Percentiles rank a stretch among this genome's conserved stretches.
Evolutionary conservation across 2,797 vertebrate species (phyloP).

Genomic region (Gambusia yucatana): DNA sequence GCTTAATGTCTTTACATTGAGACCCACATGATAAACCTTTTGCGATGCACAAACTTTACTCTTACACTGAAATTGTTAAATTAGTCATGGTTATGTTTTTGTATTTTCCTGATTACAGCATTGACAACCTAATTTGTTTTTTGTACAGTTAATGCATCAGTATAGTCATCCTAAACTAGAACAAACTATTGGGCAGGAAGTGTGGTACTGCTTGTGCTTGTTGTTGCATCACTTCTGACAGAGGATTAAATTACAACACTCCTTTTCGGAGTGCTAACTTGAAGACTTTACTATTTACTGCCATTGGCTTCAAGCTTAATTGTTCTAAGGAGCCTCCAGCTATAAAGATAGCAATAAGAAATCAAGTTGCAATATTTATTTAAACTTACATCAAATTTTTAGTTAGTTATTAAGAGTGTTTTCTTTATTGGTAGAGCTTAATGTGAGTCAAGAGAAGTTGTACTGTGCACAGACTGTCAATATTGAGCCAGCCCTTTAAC

Average conservation of each 20-base stretch:
- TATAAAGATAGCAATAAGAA: not conserved
- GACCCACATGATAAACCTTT: not conserved
- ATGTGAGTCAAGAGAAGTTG: not conserved
- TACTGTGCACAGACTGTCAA: not conserved
- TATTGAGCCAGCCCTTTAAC: constrained; percentile 24
- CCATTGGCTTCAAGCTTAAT: not conserved
- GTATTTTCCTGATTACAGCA: not conserved
- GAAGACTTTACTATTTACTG: not conserved
- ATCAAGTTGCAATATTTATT: not conserved
- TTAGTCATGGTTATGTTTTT: not conserved
- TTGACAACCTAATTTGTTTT: not conserved
- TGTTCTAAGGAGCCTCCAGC: not conserved
- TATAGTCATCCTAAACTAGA: not conserved
- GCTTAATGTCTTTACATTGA: not conserved
- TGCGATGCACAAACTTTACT: not conserved
- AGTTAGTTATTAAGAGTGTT: not conserved
- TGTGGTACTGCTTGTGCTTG: not conserved
- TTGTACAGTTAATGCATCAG: not conserved
- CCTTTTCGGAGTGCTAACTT: not conserved
- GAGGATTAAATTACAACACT: not conserved
- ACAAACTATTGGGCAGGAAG: not conserved
- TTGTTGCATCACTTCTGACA: constrained; percentile 1
- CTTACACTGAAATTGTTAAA: not conserved
- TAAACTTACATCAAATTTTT: not conserved
- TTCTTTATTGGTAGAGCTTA: not conserved